Percentiles rank a stretch among this genome's conserved stretches.
Conservation (phyloP, 1,140 invertebrate genomes). For the Trichogramma pretiosum region DNA sequence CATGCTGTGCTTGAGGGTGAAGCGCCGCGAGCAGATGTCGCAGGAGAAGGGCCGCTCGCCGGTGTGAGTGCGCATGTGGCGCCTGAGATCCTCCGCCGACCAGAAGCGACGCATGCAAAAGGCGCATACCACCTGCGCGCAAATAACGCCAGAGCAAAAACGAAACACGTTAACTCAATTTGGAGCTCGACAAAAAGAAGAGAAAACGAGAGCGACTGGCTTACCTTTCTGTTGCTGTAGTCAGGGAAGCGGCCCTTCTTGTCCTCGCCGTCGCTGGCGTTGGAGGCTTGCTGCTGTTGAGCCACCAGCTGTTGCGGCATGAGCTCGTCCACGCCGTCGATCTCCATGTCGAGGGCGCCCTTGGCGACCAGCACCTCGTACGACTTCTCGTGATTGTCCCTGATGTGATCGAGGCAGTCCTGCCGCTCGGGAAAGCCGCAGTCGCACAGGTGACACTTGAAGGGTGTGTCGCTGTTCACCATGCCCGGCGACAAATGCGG, state of each 20-base stretch:
- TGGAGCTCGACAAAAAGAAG: background rate
- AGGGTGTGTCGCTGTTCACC: conserved; percentile 45
- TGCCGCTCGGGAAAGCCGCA: conserved; percentile 69
- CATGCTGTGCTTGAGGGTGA: conserved; percentile 91
- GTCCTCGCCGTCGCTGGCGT: conserved; percentile 46
- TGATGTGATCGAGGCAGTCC: conserved; percentile 74
- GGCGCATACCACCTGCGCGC: conserved; percentile 70
- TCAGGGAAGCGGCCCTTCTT: conserved; percentile 67
- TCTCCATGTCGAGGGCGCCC: conserved; percentile 63
- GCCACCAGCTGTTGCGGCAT: conserved; percentile 20
- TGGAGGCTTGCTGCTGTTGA: conserved; percentile 25
- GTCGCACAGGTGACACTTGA: conserved; percentile 89
- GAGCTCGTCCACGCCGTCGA: conserved; percentile 41
- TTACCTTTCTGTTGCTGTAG: conserved; percentile 77
- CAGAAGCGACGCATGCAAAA: conserved; percentile 88
- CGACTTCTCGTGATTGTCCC: conserved; percentile 58
- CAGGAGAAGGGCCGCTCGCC: conserved; percentile 73
- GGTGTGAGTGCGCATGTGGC: conserved; percentile 85
- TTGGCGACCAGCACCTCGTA: conserved; percentile 70
- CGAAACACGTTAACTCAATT: too few relatives aligned
- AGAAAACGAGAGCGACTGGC: conserved; percentile 2
- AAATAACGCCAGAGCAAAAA: too few relatives aligned
- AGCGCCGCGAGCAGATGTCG: conserved; percentile 70
- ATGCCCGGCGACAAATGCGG: conserved; percentile 18
- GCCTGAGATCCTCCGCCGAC: conserved; percentile 84